Evolutionary conservation across 2,888 invertebrate genomes (phyloP).

Genomic region (Nebria brevicollis): DNA sequence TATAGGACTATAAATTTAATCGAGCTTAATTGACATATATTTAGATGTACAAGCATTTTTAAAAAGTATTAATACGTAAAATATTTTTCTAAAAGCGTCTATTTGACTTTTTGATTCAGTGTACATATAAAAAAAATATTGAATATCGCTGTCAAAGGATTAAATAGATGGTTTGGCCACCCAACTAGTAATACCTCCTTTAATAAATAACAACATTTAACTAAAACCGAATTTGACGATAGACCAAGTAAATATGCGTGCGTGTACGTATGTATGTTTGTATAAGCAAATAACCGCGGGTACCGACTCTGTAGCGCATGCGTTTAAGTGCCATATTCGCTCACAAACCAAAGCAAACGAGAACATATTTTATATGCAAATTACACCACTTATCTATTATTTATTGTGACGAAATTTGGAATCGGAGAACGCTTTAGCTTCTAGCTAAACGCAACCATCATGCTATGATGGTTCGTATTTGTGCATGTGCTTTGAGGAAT

Average conservation of each 20-base stretch:
- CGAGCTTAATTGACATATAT: too few relatives aligned
- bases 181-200: slow-evolving; percentile 33
- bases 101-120: not conserved
- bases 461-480: not conserved
- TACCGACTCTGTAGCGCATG: not conserved
- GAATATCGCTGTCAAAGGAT: not conserved
- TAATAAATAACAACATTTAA: slow-evolving; percentile 45
- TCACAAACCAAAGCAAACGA: not conserved
- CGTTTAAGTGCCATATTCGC: not conserved
- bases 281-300: slow-evolving; percentile 36
- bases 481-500: not conserved
- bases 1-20: too few relatives aligned
- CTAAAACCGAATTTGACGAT: slow-evolving; percentile 25
- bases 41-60: too few relatives aligned
- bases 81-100: not conserved
- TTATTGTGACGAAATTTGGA: slow-evolving; percentile 44
- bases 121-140: not conserved
- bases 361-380: slow-evolving; percentile 38
- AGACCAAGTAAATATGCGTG: not conserved
- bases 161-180: slow-evolving; percentile 21
- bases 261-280: not conserved
- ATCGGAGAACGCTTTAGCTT: slow-evolving; percentile 12
- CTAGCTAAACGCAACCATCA: not conserved
- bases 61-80: too few relatives aligned
- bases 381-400: slow-evolving; percentile 43